Evolutionary conservation across 2,113 vertebrate genomes (phyloP), one percentile per base, ranked within the genome.

Genomic region (Verasper variegatus): DNA sequence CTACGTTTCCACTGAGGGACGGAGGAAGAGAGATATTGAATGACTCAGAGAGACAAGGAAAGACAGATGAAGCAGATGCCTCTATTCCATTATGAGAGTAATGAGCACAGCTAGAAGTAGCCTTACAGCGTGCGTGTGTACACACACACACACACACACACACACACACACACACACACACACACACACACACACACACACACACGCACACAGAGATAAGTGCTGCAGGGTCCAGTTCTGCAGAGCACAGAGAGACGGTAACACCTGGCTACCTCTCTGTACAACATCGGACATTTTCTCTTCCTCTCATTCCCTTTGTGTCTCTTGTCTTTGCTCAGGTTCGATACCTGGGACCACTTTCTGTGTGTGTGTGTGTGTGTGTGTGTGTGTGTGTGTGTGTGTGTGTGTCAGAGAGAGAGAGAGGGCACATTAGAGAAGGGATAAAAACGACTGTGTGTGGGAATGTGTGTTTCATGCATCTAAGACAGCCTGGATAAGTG

Each of bases 61-160:
- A 68, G 35, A 27, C 74, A 52, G 68, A 71, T 66, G 68, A 68
- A 81, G 64, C 85, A 89, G 87, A 88, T 87, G 83, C 80, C 82
- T 85, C 51, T 78, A 17, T 78, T 78, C 78, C 87, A 90, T 88
- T 89, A 86, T 69, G 55, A 80, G 70, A 77, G 76, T 84, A 89
- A 91, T 87, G 79, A 87, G 83, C 73, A n/a, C 66, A 81, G 77
- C 52, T 64, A 17, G 76, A 61, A 55, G 69, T 62, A 35, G 55
- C 56, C 69, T 57, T 56, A 0, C 0, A 23, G 21, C 5, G 4
- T 11, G 17, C 40, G 24, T 17, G n/a, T n/a, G n/a, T n/a, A 54
- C 52, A 24, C 52, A 40, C 37, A 45, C 56, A 54, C 59, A 26
- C 55, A 60, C 74, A 47, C 37, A 70, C 37, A 67, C 62, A 69